Conservation (phyloP, 2,113 vertebrate species). For the Ibidorhyncha struthersii region DNA sequence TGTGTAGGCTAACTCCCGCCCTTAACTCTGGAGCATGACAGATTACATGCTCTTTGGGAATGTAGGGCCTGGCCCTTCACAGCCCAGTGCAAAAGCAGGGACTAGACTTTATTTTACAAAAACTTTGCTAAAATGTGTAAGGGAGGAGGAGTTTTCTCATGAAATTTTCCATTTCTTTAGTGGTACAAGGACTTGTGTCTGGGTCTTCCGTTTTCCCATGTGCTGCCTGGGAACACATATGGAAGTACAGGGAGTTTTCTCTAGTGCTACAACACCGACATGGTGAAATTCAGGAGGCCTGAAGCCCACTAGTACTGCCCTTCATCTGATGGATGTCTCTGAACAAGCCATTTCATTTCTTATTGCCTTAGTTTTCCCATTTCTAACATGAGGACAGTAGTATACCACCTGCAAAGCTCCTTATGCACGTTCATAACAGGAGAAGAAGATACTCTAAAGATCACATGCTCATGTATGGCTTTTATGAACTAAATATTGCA, state of each 20-base stretch:
- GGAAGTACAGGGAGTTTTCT: background rate
- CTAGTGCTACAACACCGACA: background rate
- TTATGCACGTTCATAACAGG: background rate
- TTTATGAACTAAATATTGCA: background rate
- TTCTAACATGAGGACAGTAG: background rate
- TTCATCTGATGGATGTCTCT: background rate
- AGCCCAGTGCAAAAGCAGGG: background rate
- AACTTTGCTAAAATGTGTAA: background rate
- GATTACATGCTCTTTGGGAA: background rate
- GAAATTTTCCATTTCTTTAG: background rate
- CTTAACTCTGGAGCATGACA: background rate
- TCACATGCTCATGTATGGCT: background rate
- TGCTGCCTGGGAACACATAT: background rate
- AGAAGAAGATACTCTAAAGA: background rate
- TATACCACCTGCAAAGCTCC: background rate
- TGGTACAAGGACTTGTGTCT: background rate
- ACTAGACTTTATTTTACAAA: background rate
- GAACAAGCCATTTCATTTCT: background rate
- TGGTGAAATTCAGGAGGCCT: background rate
- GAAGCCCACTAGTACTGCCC: background rate
- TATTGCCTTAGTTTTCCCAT: background rate
- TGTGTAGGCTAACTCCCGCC: background rate
- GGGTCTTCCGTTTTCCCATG: background rate
- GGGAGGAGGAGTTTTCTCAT: background rate
- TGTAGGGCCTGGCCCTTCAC: background rate